Evolutionary conservation across 2,113 vertebrate genomes (phyloP), one percentile per base, ranked within the genome.

Genomic region (Mustelus asterias): DNA sequence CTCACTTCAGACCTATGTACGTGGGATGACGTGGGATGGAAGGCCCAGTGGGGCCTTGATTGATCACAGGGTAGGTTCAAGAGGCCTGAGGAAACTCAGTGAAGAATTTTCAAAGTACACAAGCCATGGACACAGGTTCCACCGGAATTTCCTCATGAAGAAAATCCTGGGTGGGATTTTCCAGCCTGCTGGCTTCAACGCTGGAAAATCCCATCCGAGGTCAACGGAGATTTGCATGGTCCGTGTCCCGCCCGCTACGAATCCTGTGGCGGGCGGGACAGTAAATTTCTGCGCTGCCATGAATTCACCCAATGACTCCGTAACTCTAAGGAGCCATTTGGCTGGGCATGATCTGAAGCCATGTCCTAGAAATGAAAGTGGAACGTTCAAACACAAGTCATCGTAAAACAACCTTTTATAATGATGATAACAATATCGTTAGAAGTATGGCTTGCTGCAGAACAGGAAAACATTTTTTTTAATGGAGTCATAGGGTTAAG

Each of bases 401-500:
- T 63, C 60, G 63, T n/a, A 93, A 90, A 89, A 63, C 58, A 58
- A 92, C 60, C 88, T 92, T 92, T 92, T 63, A 92, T 63, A 92
- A 65, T 41, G 63, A 93, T 93, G 89, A 93, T 93, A 93, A 93
- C 60, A 65, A 9, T 93, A 65, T 44, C 7, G 33, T 93, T 93
- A 93, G 89, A 93, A 93, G 60, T 37, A 63, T 93, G 88, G 54
- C 33, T 63, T 92, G 60, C 58, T 63, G 33, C 60, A 65, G 60
- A 65, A 93, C 89, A 93, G 89, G 89, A 93, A 93, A 93, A 18
- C 89, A 33, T 48, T 92, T 65, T 95, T 94, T 72, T 29, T 9
- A 41, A 70, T 95, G 41, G 94, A 76, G 41, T 95, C 69, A 48
- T 33, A 54, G 94, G 69, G 94, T 76, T 95, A 95, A 95, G 94